Evolutionary conservation across 2,888 invertebrate species (phyloP).

Genomic region (Actias luna): DNA sequence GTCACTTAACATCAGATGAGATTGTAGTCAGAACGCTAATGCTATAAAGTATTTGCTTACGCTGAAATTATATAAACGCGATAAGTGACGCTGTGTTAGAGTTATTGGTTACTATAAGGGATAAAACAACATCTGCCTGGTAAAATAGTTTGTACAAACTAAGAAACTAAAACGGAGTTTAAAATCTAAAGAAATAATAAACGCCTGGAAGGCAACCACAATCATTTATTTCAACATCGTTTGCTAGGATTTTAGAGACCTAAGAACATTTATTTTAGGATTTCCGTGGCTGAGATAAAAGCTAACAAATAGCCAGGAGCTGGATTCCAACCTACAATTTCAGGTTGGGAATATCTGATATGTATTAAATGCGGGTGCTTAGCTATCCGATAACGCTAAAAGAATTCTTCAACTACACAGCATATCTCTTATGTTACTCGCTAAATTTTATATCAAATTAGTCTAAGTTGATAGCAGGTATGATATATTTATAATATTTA

Average conservation of each 20-base stretch:
- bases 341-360: background rate
- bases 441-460: too few relatives aligned
- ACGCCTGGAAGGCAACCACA: background rate
- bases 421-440: background rate
- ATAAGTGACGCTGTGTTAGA: too few relatives aligned
- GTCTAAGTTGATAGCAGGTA: too few relatives aligned
- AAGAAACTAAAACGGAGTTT: too few relatives aligned
- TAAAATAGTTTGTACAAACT: too few relatives aligned
- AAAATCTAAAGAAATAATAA: background rate
- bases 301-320: constrained; percentile 2
- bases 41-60: too few relatives aligned
- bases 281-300: constrained; percentile 2
- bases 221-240: background rate
- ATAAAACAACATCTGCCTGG: too few relatives aligned
- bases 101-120: too few relatives aligned
- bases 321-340: background rate
- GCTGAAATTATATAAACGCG: too few relatives aligned
- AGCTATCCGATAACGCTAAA: background rate
- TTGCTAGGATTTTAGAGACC: background rate
- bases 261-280: background rate
- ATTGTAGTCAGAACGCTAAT: too few relatives aligned
- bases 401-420: background rate
- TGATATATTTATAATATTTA: too few relatives aligned
- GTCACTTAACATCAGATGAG: too few relatives aligned
- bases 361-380: background rate